Conservation (phyloP, 2,797 vertebrate genomes). For the Columba guinea region DNA sequence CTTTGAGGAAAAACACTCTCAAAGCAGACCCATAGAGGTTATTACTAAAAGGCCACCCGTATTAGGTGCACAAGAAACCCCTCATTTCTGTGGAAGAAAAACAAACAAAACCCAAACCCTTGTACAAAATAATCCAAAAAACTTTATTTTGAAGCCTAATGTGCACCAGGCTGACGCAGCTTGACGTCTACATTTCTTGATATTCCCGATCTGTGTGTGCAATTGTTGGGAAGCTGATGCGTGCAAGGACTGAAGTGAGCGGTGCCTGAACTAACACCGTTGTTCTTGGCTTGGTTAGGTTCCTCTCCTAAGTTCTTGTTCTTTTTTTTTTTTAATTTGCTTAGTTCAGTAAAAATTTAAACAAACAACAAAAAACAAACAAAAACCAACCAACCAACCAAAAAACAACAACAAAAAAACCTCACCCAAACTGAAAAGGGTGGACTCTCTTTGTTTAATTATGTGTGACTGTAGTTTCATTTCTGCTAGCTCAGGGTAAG, state of each 20-base stretch:
- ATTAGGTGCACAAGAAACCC: neutral
- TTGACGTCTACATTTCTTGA: neutral
- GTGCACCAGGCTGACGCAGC: neutral
- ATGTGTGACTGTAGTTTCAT: neutral
- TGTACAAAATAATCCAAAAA: neutral
- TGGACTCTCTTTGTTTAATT: neutral
- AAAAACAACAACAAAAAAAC: no score
- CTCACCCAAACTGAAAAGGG: neutral
- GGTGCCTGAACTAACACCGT: neutral
- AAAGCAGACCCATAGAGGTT: conserved; percentile 34
- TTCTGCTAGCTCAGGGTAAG: neutral
- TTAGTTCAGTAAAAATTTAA: neutral
- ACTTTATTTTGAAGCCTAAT: neutral
- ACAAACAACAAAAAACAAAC: neutral
- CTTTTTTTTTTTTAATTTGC: neutral
- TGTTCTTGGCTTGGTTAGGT: neutral
- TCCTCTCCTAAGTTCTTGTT: neutral
- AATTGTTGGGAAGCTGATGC: rapidly evolving
- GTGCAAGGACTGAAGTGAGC: neutral
- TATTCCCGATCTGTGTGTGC: neutral
- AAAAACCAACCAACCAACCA: no score
- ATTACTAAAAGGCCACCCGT: conserved; percentile 40
- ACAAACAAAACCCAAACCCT: rapidly evolving
- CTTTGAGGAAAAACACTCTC: conserved; percentile 27
- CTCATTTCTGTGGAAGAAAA: neutral